Evolutionary conservation across 2,888 invertebrate genomes (phyloP).

Genomic region (Rugalucina vietnamica): DNA sequence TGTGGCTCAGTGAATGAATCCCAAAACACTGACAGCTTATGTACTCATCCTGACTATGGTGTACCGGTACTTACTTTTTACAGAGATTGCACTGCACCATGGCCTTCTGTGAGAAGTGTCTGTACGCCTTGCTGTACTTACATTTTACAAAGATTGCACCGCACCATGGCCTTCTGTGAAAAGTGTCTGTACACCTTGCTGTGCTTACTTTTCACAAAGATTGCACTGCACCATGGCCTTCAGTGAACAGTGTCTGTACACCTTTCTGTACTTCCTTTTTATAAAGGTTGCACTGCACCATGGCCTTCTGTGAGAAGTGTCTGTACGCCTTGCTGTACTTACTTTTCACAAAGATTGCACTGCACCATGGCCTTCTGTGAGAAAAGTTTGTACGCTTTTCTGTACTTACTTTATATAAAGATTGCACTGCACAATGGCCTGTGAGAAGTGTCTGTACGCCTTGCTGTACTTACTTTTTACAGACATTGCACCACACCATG

Average conservation of each 20-base stretch:
- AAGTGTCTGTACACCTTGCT: slow-evolving; percentile 97
- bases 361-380: slow-evolving; percentile 98
- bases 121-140: too few species aligned
- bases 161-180: slow-evolving; percentile 97
- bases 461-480: slow-evolving; percentile 83
- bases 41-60: too few species aligned
- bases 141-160: slow-evolving; percentile 90
- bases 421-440: too few species aligned
- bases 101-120: too few species aligned
- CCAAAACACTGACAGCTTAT: too few species aligned
- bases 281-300: slow-evolving; percentile 94
- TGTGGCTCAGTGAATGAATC: too few species aligned
- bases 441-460: too few species aligned
- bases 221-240: slow-evolving; percentile 98
- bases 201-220: slow-evolving; percentile 86
- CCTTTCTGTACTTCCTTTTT: slow-evolving; percentile 82
- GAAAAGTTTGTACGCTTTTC: slow-evolving; percentile 96
- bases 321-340: slow-evolving; percentile 93
- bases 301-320: slow-evolving; percentile 96
- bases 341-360: slow-evolving; percentile 89
- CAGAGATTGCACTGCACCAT: slow-evolving; percentile 96
- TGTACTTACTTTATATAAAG: too few species aligned
- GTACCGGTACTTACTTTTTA: slow-evolving; percentile 85
- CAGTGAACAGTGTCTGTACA: too few species aligned
- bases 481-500: slow-evolving; percentile 96